Evolutionary conservation across 2,797 vertebrate genomes (phyloP), one percentile per base, ranked within the genome.

Genomic region (Parauchenoglanis ngamensis): DNA sequence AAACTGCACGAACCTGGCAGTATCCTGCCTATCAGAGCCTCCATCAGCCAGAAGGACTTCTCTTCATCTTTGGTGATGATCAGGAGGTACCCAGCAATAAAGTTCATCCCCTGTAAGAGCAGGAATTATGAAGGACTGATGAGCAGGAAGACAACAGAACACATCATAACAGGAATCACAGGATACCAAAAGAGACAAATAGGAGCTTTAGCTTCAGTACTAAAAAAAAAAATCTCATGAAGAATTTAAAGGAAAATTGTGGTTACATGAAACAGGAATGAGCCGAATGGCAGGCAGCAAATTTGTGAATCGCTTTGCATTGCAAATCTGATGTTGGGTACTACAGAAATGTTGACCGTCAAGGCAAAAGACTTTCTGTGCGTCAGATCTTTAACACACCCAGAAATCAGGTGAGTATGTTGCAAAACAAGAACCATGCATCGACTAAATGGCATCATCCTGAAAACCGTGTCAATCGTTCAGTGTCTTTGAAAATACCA

Each of bases 31-130:
- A 99, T 90, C 80, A 99, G 95, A 11, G 98, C 97, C 44, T 99
- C 98, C 89, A 99, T 92, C 75, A 99, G 94, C 98, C 98, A 99
- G 90, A 99, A 99, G 2, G 98, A 96, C 63, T 97, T 96, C 84
- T 99, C 98, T 90, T 99, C 98, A 2, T 96, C 97, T 93, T 97
- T 97, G 65, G 97, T 98, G 89, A 99, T 95, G 83, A 99, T 96
- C 89, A 99, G 95, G 89, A 99, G 95, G 90, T 98, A 98, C 19
- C 98, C 98, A 2, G 97, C 97, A 83, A 99, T 96, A 92, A 99
- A 99, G 93, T 99, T 99, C 98, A 99, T 98, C 31, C 98, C 98
- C 98, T 99, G 94, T 81, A 96, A 95, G 0, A 83, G 63, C 21
- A n/a, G 68, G 46, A 83, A 83, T 67, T 10, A 23, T 25, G 56